Conservation (phyloP, 2,797 vertebrate species). For the Platalea minor region DNA sequence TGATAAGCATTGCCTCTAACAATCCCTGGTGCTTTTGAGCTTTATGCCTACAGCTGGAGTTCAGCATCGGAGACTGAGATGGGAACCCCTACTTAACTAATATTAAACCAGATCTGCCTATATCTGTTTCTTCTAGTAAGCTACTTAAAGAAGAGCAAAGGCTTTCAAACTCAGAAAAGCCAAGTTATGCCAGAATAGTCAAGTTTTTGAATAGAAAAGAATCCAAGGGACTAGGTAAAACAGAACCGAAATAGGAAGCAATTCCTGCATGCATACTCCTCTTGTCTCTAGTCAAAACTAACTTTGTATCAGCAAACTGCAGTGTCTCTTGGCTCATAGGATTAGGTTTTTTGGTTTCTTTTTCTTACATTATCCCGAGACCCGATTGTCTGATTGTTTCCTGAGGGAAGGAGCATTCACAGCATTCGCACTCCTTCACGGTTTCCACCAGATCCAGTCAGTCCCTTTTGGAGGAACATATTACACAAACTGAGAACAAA, state of each 20-base stretch:
- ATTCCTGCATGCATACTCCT: neutral
- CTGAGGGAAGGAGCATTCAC: neutral
- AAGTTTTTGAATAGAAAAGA: neutral
- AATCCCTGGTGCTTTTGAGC: neutral
- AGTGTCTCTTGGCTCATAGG: neutral
- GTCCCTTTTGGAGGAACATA: neutral
- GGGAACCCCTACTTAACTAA: neutral
- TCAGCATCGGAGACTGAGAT: too few species aligned
- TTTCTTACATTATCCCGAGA: neutral
- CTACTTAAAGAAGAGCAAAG: neutral
- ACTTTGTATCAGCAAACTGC: neutral
- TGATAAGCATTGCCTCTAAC: too few species aligned
- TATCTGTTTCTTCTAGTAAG: neutral
- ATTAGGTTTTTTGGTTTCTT: neutral
- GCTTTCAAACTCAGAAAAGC: neutral
- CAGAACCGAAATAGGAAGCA: neutral
- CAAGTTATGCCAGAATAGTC: neutral
- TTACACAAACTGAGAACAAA: neutral
- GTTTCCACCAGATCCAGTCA: neutral
- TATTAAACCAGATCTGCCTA: neutral
- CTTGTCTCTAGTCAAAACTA: neutral
- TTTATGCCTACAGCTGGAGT: neutral
- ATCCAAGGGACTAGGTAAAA: neutral
- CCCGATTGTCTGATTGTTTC: neutral
- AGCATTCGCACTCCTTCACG: neutral